A percentile compares a stretch with the other conserved stretches of the same genome.
Evolutionary conservation across 2,888 invertebrate species (phyloP).

Genomic region (Sesia bembeciformis): DNA sequence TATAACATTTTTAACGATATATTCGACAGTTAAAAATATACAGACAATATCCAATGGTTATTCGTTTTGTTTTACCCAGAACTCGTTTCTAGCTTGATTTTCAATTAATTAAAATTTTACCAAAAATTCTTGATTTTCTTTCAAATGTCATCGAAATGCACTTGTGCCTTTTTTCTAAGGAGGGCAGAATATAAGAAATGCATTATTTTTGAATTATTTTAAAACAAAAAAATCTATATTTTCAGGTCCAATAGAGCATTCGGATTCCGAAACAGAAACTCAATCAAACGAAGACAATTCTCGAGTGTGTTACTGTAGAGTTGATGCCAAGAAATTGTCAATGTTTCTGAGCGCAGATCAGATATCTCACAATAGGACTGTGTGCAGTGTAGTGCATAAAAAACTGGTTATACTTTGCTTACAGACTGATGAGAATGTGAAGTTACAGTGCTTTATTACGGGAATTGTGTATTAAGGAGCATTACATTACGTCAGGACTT

Average conservation of each 20-base stretch:
- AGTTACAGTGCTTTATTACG: slow-evolving; percentile 87
- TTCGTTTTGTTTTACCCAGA: no score
- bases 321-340: slow-evolving; percentile 86
- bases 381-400: slow-evolving; percentile 85
- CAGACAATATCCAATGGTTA: no score
- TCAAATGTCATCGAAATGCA: no score
- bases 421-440: slow-evolving; percentile 82
- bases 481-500: no score
- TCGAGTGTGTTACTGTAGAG: slow-evolving; percentile 66
- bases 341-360: slow-evolving; percentile 87
- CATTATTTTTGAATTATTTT: no score
- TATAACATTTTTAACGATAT: no score
- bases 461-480: slow-evolving; percentile 69
- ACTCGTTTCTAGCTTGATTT: no score
- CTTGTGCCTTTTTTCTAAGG: no score
- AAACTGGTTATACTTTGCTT: slow-evolving; percentile 83
- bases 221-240: slow-evolving; percentile 5
- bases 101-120: no score
- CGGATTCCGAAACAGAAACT: slow-evolving; percentile 57
- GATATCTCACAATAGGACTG: slow-evolving; percentile 80
- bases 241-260: slow-evolving; percentile 61
- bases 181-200: no score
- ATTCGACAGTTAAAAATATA: no score
- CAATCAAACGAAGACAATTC: slow-evolving; percentile 55
- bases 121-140: no score